These are phyloP conservation scores for Bombus superbus DNA, from an alignment of 1,140 invertebrate species.

Conservation along the genomic window DNA sequence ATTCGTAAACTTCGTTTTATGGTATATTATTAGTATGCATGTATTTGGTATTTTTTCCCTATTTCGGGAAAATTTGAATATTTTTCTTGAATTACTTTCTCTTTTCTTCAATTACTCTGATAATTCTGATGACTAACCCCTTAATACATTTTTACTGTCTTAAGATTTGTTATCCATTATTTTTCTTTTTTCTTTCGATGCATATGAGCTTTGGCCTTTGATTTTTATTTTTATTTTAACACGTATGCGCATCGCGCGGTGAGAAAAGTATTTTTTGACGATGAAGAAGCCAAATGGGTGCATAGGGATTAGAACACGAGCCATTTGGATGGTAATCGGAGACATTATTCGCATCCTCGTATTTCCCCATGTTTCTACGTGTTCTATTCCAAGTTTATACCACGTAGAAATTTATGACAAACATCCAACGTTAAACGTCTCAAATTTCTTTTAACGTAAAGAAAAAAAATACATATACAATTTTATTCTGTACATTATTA, in stretches of 20 bases:
- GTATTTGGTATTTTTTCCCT: too few species aligned
- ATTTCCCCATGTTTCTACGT: too few species aligned
- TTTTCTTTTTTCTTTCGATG: too few species aligned
- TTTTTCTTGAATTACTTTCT: too few species aligned
- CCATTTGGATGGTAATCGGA: neutral
- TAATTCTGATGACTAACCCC: too few species aligned
- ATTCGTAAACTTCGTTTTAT: too few species aligned
- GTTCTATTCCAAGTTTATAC: neutral
- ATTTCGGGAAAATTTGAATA: too few species aligned
- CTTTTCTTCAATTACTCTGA: too few species aligned
- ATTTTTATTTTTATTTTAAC: neutral
- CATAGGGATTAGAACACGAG: neutral
- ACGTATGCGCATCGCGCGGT: accelerated
- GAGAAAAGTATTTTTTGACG: neutral
- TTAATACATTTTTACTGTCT: too few species aligned
- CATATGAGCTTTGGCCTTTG: neutral
- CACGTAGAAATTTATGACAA: neutral
- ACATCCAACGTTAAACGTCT: neutral
- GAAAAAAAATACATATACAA: neutral
- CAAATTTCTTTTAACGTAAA: neutral
- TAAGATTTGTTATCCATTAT: too few species aligned
- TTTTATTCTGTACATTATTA: neutral
- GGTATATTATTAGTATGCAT: too few species aligned
- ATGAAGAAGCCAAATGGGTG: neutral
- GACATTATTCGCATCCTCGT: neutral